Conservation (phyloP, 1,140 invertebrate genomes). For the Drosophila seguyi region DNA sequence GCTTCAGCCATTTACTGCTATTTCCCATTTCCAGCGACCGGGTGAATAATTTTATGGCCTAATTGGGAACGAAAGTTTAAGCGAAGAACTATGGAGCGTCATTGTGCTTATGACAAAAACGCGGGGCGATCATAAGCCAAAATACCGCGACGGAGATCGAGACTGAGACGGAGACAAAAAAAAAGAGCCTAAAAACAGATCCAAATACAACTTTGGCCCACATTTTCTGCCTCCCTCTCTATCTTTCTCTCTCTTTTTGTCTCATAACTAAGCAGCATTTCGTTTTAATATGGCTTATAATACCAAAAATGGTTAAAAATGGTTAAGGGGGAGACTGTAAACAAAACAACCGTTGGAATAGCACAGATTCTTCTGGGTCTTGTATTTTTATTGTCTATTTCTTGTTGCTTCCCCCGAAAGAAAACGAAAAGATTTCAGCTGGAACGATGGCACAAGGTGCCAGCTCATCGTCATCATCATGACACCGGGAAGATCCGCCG, state of each 20-base stretch:
- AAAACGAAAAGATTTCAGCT: conserved; percentile 79
- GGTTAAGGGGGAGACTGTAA: conserved; percentile 18
- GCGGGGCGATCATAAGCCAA: conserved; percentile 13
- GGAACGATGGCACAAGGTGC: conserved; percentile 68
- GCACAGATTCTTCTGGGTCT: conserved; percentile 57
- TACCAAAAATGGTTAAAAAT: conserved; percentile 24
- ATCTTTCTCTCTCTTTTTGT: conserved; percentile 18
- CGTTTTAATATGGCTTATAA: conserved; percentile 61
- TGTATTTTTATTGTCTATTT: conserved; percentile 13
- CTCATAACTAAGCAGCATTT: conserved; percentile 51
- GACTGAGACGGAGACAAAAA: background rate
- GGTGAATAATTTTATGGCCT: conserved; percentile 67
- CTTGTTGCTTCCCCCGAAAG: conserved; percentile 39
- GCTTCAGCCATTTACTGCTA: conserved; percentile 28
- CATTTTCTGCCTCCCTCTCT: conserved; percentile 27
- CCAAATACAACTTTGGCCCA: conserved; percentile 44
- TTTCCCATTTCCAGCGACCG: conserved; percentile 17
- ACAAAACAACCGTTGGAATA: conserved; percentile 68
- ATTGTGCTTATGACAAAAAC: conserved; percentile 24
- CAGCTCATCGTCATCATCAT: conserved; percentile 50
- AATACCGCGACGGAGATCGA: conserved; percentile 8
- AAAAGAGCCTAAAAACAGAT: conserved; percentile 21
- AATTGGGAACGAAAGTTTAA: conserved; percentile 59
- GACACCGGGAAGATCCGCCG: background rate
- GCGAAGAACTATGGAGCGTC: conserved; percentile 21